These are phyloP conservation scores for Thera britannica DNA, from an alignment of 2,888 invertebrate genomes.

Conservation along the genomic window DNA sequence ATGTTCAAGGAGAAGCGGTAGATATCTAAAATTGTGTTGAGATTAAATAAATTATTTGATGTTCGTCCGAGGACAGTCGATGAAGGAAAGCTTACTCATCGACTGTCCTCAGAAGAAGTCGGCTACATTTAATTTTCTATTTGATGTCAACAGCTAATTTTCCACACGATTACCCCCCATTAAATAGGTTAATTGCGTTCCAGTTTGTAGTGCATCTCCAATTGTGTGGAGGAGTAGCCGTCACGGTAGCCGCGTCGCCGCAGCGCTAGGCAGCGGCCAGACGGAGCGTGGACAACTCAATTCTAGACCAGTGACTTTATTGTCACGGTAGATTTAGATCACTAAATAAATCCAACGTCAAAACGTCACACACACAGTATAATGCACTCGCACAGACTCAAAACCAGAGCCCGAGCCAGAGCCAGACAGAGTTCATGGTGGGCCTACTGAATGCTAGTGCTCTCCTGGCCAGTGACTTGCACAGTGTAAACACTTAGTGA, in stretches of 20 bases:
- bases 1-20: constrained; percentile 12
- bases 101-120: neutral
- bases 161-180: constrained; percentile 14
- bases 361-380: no score
- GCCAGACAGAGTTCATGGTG: no score
- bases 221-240: constrained; percentile 31
- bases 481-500: constrained; percentile 8
- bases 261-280: constrained; percentile 6
- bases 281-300: constrained; percentile 40
- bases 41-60: no score
- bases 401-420: no score
- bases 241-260: constrained; percentile 9
- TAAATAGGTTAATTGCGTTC: constrained; percentile 12
- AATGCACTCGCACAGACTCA: no score
- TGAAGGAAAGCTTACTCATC: no score
- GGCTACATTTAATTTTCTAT: neutral
- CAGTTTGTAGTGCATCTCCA: constrained; percentile 19
- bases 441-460: no score
- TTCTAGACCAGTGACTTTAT: no score
- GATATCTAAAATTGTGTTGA: neutral
- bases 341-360: no score
- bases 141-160: constrained; percentile 6
- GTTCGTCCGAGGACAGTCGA: no score
- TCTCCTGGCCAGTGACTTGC: neutral
- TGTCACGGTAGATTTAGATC: no score